phyloP scores from a whole-genome alignment of 2,113 vertebrate species.

The Taxidea taxus region DNA sequence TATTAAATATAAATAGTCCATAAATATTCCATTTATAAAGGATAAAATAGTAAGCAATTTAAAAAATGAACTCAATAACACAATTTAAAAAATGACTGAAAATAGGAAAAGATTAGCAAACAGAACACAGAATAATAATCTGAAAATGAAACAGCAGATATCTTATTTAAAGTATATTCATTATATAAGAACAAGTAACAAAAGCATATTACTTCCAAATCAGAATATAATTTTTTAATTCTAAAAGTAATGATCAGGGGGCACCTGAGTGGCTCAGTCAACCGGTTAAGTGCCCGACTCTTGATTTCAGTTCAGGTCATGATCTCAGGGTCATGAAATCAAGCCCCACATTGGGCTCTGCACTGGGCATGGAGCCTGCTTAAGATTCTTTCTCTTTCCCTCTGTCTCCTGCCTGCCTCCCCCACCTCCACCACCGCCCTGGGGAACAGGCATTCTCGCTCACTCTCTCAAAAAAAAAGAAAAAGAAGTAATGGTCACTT shows the following conservation, averaged over 20 bases:
- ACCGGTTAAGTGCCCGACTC: not conserved
- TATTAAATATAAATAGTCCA: too few relatives aligned
- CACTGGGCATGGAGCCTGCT: not conserved
- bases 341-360: not conserved
- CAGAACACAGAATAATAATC: not conserved
- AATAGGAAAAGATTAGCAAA: not conserved
- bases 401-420: not conserved
- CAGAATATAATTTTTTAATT: not conserved
- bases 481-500: not conserved
- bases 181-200: not conserved
- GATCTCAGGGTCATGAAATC: not conserved
- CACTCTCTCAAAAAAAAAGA: not conserved
- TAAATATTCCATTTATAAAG: not conserved
- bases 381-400: not conserved
- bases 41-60: not conserved
- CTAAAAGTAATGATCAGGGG: not conserved
- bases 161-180: not conserved
- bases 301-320: not conserved
- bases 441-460: not conserved
- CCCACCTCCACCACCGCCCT: too few relatives aligned
- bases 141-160: not conserved
- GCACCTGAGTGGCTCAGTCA: not conserved
- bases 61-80: not conserved
- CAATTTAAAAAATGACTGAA: not conserved
- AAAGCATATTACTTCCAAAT: not conserved